Evolutionary conservation across 2,888 invertebrate species (phyloP), one percentile per base, ranked within the genome.

Genomic region (Chloromyia formosa): DNA sequence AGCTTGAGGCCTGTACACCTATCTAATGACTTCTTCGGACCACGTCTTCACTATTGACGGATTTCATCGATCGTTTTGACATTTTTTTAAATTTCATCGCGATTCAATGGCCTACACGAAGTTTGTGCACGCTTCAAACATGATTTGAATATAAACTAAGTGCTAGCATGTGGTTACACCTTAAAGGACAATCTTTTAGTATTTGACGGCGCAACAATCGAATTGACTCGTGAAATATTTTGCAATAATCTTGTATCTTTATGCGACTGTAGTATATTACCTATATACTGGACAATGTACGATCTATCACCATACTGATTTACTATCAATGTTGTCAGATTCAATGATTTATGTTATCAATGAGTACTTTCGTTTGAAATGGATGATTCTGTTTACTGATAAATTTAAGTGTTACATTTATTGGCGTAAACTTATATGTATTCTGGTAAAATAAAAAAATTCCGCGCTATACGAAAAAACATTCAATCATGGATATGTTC

Each of bases 11-110:
- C 42, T 42, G 42, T 42, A 5, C 12, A 49, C 10, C 16, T 10
- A 49, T 49, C 49, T 35, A 35, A 35, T 7, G 27, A 2, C 12
- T 49, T 3, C 14, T 66, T 27, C 66, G 20, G 45, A 14, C 49
- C 66, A 66, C 49, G 45, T 66, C 22, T 35, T 22, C 18, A 42
- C 66, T 49, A 66, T 66, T 49, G 66, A 49, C 20, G 49, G 66
- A 66, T 66, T 58, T 71, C 71, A 40, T 71, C 22, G 58, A 71
- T 56, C 71, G 56, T 58, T 71, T 71, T 71, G 71, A 71, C 58
- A 71, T 71, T 71, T 71, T 71, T 71, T 18, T 16, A 49, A 61
- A 71, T 69, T 69, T 40, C 56, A 69, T 69, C 54, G 16, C 14
- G 69, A 35, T 27, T 56, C 27, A 35, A 35, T 27, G 53, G 35